Conservation (phyloP, 2,888 invertebrate genomes). For the Thysanoteuthis rhombus region DNA sequence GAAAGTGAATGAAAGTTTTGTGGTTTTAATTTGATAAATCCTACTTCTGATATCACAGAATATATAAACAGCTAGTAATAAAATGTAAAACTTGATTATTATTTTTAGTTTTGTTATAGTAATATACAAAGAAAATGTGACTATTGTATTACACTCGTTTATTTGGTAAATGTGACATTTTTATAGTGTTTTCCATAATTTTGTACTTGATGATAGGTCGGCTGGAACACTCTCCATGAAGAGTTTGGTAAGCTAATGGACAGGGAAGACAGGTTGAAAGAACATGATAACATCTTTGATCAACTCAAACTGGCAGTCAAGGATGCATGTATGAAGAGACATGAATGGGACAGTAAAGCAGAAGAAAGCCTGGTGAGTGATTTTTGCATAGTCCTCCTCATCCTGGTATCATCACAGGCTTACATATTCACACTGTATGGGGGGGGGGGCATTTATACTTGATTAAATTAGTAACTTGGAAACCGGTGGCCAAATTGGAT, state of each 20-base stretch:
- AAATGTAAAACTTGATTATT: too few relatives aligned
- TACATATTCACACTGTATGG: background rate
- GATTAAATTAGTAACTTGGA: too few relatives aligned
- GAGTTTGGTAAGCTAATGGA: slow-evolving; percentile 74
- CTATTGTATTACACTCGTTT: background rate
- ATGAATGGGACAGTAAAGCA: slow-evolving; percentile 92
- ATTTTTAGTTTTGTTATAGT: background rate
- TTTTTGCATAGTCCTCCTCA: too few relatives aligned
- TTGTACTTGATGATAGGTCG: slow-evolving; percentile 73
- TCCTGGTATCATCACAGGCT: too few relatives aligned
- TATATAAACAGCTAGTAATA: too few relatives aligned
- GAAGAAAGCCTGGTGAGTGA: slow-evolving; percentile 73
- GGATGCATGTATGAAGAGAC: slow-evolving; percentile 84
- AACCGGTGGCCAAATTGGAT: too few relatives aligned
- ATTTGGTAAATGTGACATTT: background rate
- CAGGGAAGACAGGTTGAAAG: slow-evolving; percentile 63
- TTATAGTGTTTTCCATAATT: background rate
- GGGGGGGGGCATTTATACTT: background rate
- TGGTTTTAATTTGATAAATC: too few relatives aligned
- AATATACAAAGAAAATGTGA: background rate
- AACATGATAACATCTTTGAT: slow-evolving; percentile 91
- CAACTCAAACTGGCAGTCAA: slow-evolving; percentile 87
- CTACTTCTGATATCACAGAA: too few relatives aligned
- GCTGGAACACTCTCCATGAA: slow-evolving; percentile 82
- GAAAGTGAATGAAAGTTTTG: too few relatives aligned